Base-by-base conservation (phyloP, 1,140 invertebrate species). In the Drosophila oshimai region DNA sequence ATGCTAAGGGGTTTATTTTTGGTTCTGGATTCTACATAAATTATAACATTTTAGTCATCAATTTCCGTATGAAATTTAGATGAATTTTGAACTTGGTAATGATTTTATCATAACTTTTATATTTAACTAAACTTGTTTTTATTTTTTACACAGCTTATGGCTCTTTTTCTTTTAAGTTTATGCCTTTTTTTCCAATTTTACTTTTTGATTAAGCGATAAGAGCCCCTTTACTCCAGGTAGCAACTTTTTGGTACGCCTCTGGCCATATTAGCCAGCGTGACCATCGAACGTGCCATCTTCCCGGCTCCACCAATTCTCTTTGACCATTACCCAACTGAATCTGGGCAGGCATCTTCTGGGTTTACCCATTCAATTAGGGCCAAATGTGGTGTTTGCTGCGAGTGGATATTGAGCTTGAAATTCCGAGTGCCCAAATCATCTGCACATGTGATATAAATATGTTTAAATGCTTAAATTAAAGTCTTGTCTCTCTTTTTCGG, bases 341-440 rank as follows among this genome's bases (percentile, higher is more conserved):
- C 33, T 44, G 36, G 10, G 13, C 50, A 26, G 34, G 12, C 26
- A n/a, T 5, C 45, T 61, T 46, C 44, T 50, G 20, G 39, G 26
- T 71, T 73, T 73, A 24, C 69, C 41, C 49, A 55, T 64, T 37
- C 57, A 73, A 74, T 73, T 74, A 64, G 69, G 69, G 70, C 69
- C 47, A 53, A 42, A 20, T n/a, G 65, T 55, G 33, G 6, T 73
- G 29, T 49, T 6, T 61, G 54, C 62, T 49, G 22, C 34, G 9
- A 46, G 39, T 33, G 68, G 4, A 34, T 57, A 45, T 73, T 29
- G 49, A 42, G 69, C 70, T 49, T 73, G 58, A 74, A 74, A 73
- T 55, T 22, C 67, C 47, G 44, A 73, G 33, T 36, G 20, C 22
- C 37, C 64, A 39, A 41, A 34, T 20, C 44, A 47, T 51, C 39